Evolutionary conservation across 2,888 invertebrate species (phyloP).

Genomic region (Athalia circularis): DNA sequence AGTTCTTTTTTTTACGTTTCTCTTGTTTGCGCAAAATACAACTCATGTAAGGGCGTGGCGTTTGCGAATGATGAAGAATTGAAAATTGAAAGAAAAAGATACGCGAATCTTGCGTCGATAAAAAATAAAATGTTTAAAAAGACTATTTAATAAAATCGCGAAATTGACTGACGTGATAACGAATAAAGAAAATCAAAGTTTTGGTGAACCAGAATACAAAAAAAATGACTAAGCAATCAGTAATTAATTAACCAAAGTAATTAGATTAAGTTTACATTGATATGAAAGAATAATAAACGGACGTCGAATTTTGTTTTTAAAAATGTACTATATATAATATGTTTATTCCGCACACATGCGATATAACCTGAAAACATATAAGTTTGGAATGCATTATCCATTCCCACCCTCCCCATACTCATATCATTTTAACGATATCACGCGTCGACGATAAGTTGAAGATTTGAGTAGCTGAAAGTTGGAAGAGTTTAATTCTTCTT

Average conservation of each 20-base stretch:
- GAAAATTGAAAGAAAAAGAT: background rate
- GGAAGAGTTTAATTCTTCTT: background rate
- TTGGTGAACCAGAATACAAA: background rate
- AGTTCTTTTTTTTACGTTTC: slow-evolving; percentile 3
- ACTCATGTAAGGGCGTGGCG: background rate
- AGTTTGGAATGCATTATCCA: too few species aligned
- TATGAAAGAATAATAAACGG: slow-evolving; percentile 5
- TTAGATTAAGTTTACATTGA: background rate
- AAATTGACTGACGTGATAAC: background rate
- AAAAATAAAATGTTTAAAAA: background rate
- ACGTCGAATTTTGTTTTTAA: slow-evolving; percentile 45
- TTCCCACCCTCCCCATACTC: too few species aligned
- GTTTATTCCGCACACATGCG: too few species aligned
- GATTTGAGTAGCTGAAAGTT: background rate
- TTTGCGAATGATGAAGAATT: background rate
- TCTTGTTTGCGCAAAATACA: background rate
- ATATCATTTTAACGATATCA: too few species aligned
- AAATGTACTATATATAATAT: slow-evolving; percentile 3
- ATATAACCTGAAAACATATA: too few species aligned
- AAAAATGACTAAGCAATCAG: background rate
- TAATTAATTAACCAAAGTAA: background rate
- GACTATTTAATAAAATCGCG: background rate
- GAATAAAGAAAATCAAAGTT: background rate
- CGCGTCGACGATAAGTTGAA: too few species aligned
- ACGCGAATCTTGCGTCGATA: too few species aligned